Conservation (phyloP, 1,140 invertebrate species). For the Pollicipes pollicipes region DNA sequence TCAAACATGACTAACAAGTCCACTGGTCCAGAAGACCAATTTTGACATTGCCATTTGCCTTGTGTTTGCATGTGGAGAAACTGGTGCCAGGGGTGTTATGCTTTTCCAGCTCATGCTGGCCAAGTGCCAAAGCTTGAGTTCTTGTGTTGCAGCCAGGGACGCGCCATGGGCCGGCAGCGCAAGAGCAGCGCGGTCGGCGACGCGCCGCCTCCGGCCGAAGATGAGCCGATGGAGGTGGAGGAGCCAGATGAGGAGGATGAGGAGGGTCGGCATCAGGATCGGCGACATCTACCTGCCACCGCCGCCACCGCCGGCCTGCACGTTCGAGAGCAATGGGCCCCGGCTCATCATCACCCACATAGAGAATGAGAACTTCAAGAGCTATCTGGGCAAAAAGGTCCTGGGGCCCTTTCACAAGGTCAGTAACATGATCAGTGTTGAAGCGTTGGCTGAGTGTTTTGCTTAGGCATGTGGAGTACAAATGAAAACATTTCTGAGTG, state of each 20-base stretch:
- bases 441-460: too few relatives aligned
- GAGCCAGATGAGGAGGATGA: conserved; percentile 17
- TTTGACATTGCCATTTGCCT: too few relatives aligned
- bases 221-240: conserved; percentile 4
- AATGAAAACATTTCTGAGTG: too few relatives aligned
- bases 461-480: too few relatives aligned
- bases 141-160: too few relatives aligned
- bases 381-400: conserved; percentile 66
- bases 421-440: neutral
- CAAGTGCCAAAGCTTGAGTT: too few relatives aligned
- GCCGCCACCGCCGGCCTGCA: conserved; percentile 46
- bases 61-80: too few relatives aligned
- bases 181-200: neutral
- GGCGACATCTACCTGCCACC: conserved; percentile 83
- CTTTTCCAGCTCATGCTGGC: too few relatives aligned
- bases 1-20: too few relatives aligned
- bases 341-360: conserved; percentile 84
- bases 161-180: neutral
- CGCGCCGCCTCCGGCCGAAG: neutral
- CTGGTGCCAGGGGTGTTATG: too few relatives aligned
- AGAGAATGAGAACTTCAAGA: conserved; percentile 90
- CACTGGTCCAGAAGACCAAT: too few relatives aligned
- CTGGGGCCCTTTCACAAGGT: conserved; percentile 36
- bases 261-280: conserved; percentile 27
- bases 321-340: conserved; percentile 45